These are phyloP conservation scores for Ornithorhynchus anatinus DNA, from an alignment of 2,113 vertebrate genomes.

Conservation along the genomic window DNA sequence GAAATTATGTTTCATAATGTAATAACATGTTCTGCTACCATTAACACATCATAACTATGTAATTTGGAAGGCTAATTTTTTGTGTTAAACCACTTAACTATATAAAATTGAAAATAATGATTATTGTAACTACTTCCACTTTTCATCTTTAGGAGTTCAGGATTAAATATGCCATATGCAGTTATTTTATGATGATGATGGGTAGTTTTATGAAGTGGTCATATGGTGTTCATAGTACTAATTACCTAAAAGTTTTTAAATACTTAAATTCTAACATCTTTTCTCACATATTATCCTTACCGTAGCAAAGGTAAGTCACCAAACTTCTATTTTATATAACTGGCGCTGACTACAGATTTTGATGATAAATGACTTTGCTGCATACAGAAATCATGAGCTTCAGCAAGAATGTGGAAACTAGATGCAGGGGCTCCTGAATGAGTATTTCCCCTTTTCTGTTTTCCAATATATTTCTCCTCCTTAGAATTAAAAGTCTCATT, in stretches of 20 bases:
- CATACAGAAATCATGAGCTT: conserved; percentile 48
- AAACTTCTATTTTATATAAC: conserved; percentile 65
- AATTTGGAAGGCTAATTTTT: conserved; percentile 78
- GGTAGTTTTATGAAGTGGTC: conserved; percentile 75
- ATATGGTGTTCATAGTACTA: conserved; percentile 73
- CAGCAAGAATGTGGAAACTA: conserved; percentile 37
- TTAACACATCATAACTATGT: conserved; percentile 77
- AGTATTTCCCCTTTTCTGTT: conserved; percentile 11
- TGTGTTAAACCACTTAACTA: conserved; percentile 81
- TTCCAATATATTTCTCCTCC: conserved; percentile 29
- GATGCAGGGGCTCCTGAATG: conserved; percentile 5
- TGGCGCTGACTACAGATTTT: conserved; percentile 46
- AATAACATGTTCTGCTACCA: conserved; percentile 80
- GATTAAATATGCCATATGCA: conserved; percentile 75
- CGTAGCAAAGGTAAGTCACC: conserved; percentile 69
- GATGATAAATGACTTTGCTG: no score
- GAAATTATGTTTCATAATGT: conserved; percentile 79
- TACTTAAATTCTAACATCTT: conserved; percentile 74
- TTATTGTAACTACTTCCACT: conserved; percentile 77
- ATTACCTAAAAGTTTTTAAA: conserved; percentile 75
- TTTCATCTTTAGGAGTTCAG: conserved; percentile 74
- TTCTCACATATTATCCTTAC: conserved; percentile 70
- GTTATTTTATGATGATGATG: conserved; percentile 73
- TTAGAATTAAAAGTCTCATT: no score
- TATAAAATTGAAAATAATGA: conserved; percentile 83